Evolutionary conservation across 2,113 vertebrate genomes (phyloP).

Genomic region (Dipodomys ordii): DNA sequence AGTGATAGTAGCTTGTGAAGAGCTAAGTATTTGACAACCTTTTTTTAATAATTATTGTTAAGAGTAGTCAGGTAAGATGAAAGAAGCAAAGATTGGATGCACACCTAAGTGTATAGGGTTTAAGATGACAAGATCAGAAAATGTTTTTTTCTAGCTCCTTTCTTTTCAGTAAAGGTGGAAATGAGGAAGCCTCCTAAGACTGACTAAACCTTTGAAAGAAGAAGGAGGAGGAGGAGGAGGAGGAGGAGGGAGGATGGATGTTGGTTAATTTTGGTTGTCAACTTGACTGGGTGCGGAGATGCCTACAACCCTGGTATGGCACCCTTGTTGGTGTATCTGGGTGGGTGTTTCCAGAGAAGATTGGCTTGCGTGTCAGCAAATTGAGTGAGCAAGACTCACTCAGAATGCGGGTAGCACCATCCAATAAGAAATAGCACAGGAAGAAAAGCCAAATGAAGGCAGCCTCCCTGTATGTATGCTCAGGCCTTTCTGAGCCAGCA

Average conservation of each 20-base stretch:
- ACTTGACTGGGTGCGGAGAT: not conserved
- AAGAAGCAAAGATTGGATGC: not conserved
- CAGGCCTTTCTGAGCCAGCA: not conserved
- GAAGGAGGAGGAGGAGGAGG: not conserved
- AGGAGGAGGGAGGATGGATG: no score
- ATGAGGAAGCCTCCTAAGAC: not conserved
- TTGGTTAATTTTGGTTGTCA: not conserved
- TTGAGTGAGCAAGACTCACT: not conserved
- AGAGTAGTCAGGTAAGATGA: not conserved
- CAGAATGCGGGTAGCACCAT: not conserved
- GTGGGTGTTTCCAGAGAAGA: not conserved
- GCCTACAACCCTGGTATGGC: not conserved
- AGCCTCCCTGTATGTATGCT: no score
- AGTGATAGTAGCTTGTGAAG: conserved; percentile 8
- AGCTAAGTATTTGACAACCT: not conserved
- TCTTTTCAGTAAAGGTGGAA: not conserved
- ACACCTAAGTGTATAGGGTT: not conserved
- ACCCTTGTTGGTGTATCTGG: not conserved
- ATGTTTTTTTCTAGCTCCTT: not conserved
- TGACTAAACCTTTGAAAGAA: not conserved
- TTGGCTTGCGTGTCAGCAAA: not conserved
- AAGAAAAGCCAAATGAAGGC: not conserved
- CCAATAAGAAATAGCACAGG: not conserved
- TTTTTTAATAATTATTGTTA: not conserved
- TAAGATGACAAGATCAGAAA: not conserved